These are phyloP conservation scores for Passer montanus DNA, from an alignment of 2,113 vertebrate genomes.

Conservation along the genomic window DNA sequence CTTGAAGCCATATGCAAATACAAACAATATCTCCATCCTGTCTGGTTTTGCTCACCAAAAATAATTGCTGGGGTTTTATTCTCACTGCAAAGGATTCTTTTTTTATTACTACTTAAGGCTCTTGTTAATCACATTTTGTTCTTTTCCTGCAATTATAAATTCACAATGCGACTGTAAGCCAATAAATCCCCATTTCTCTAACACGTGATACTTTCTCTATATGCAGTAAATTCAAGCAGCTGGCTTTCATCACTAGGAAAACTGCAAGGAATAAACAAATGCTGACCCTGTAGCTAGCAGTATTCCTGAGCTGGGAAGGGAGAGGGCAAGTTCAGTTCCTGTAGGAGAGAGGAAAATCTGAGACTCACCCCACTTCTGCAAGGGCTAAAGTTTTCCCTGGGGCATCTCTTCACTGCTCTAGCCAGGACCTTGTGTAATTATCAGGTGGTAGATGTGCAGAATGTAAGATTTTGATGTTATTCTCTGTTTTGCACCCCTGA, in stretches of 20 bases:
- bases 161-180: background rate
- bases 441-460: background rate
- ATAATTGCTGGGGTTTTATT: background rate
- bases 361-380: background rate
- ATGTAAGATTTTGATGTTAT: background rate
- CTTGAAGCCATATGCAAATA: slow-evolving; percentile 49
- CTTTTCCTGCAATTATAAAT: slow-evolving; percentile 40
- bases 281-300: background rate
- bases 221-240: slow-evolving; percentile 43
- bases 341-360: background rate
- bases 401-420: background rate
- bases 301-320: slow-evolving; percentile 2
- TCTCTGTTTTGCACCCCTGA: background rate
- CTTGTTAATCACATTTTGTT: slow-evolving; percentile 12
- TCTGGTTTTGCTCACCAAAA: background rate
- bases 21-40: background rate
- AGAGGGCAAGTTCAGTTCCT: background rate
- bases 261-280: slow-evolving; percentile 57
- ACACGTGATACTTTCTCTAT: background rate
- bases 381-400: background rate
- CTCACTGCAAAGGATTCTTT: background rate
- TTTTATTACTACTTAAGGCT: background rate
- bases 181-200: slow-evolving; percentile 9
- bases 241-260: slow-evolving; percentile 59
- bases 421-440: background rate